Conservation (phyloP, 2,888 invertebrate species). For the Diarsia rubi region DNA sequence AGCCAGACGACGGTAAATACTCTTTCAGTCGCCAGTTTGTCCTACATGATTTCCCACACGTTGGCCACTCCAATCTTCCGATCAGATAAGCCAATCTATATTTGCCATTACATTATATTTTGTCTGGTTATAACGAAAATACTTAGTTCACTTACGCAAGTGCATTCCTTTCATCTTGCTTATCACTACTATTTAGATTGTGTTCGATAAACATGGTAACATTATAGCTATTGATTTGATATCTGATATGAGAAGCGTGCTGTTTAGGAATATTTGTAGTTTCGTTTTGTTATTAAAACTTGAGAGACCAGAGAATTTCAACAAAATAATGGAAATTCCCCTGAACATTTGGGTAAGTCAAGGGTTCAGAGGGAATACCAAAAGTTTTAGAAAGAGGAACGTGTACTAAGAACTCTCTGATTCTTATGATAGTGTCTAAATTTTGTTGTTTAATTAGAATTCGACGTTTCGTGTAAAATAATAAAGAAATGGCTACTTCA, state of each 20-base stretch:
- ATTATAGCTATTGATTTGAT: conserved; percentile 49
- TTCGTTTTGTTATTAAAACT: conserved; percentile 14
- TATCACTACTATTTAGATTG: conserved; percentile 66
- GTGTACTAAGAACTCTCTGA: neutral
- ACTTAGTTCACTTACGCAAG: conserved; percentile 59
- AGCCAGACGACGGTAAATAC: neutral
- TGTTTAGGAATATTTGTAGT: conserved; percentile 16
- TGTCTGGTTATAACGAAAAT: conserved; percentile 41
- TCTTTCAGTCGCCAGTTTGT: neutral
- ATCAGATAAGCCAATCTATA: conserved; percentile 63
- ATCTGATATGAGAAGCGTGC: conserved; percentile 46
- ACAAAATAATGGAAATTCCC: neutral
- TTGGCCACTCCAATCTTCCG: conserved; percentile 54
- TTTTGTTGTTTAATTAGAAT: neutral
- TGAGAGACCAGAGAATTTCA: neutral
- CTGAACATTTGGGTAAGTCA: no score
- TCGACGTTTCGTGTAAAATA: neutral
- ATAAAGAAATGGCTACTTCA: no score
- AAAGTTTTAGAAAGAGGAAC: neutral
- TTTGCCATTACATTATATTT: conserved; percentile 45
- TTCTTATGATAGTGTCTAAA: neutral
- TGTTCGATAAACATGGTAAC: conserved; percentile 59
- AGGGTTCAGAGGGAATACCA: no score
- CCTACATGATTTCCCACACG: conserved; percentile 64
- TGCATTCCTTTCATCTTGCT: conserved; percentile 68